Evolutionary conservation across 2,113 vertebrate species (phyloP), one percentile per base, ranked within the genome.

Genomic region (Microcebus murinus): DNA sequence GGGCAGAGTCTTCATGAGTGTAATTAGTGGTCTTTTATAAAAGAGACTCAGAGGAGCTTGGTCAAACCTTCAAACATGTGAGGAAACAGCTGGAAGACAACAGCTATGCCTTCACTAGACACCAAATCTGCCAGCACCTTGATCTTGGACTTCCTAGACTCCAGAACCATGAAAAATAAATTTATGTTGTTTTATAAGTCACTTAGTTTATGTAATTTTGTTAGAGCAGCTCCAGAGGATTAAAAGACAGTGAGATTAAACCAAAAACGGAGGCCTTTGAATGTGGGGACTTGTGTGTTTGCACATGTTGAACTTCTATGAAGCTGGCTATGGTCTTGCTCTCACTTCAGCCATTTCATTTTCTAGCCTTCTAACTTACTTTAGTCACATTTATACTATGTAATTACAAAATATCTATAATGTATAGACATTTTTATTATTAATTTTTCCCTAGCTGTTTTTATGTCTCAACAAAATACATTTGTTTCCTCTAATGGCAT

Each of bases 141-240:
- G 42, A 50, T 20, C 17, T 17, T 52, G 11, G 39, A 20, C 23
- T 76, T 42, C 12, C 6, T 42, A 31, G 3, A 5, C 8, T 55
- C 3, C 4, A 39, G 27, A 34, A 65, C 10, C 8, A 23, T 61
- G 23, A 63, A 27, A 14, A 23, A 48, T 17, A 10, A 9, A 61
- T 57, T 13, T 48, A 36, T 55, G 34, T 18, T 85, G 34, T 61
- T 61, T 29, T 23, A 8, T 11, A 50, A 52, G 7, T 3, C 17
- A 74, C 42, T 0, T 42, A 39, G 18, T 39, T 74, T 31, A 39
- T 34, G 3, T 12, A 45, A 31, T 45, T 39, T 84, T 67, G 1
- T 84, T 18, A 48, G 2, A 11, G 23, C 3, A 59, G 0, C 8
- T 6, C 4, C 1, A 50, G 61, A 52, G 13, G 6, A 29, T 4